phyloP scores from a whole-genome alignment of 2,888 invertebrate species.

The Taphrorychus bicolor region DNA sequence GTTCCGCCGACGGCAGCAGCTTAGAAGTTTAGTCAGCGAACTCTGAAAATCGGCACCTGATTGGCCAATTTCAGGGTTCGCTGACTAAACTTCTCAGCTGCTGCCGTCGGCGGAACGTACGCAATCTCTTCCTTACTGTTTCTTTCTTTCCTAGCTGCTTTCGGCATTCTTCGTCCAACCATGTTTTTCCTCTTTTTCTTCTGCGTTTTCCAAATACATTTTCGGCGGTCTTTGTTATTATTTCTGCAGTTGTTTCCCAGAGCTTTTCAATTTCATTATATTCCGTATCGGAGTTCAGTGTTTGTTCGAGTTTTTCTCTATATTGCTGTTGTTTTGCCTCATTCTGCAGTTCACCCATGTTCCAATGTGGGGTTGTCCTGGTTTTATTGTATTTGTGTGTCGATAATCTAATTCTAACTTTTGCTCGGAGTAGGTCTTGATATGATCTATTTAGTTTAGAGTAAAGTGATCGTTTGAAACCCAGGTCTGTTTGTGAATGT shows the following conservation, averaged over 20 bases:
- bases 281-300: not conserved
- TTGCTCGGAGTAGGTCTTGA: not conserved
- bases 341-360: slow-evolving; percentile 7
- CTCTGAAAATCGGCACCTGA: too few relatives aligned
- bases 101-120: not conserved
- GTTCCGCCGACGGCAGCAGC: too few relatives aligned
- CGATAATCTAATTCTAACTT: too few relatives aligned
- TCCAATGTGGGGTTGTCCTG: slow-evolving; percentile 6
- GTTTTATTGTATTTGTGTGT: too few relatives aligned
- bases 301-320: too few relatives aligned
- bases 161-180: not conserved
- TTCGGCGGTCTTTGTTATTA: not conserved
- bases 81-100: not conserved
- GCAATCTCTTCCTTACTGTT: too few relatives aligned
- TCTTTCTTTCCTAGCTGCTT: not conserved
- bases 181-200: not conserved
- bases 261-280: not conserved
- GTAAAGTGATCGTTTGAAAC: too few relatives aligned
- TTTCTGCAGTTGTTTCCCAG: not conserved
- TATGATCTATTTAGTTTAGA: too few relatives aligned
- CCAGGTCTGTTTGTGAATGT: too few relatives aligned
- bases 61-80: not conserved
- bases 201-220: not conserved
- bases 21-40: too few relatives aligned
- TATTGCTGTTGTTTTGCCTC: slow-evolving; percentile 1